Evolutionary conservation across 1,140 invertebrate genomes (phyloP), one percentile per base, ranked within the genome.

Genomic region (Hyposmocoma kahamanoa): DNA sequence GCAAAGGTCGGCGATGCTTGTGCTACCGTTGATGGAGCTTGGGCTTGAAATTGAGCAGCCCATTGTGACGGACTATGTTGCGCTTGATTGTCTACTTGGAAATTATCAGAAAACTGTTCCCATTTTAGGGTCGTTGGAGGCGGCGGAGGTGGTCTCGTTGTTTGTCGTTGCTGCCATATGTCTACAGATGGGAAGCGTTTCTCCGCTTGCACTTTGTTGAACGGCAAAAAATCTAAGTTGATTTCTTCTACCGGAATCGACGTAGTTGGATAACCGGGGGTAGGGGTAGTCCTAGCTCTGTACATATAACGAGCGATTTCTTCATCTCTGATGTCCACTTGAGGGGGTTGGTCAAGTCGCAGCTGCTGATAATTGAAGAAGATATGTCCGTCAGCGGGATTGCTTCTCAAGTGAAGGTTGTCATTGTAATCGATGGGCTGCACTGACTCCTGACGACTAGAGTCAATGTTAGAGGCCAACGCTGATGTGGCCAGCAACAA

Each of bases 261-360:
- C 11, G 24, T 34, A 17, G 32, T 17, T n/a, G 32, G 3, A 26
- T n/a, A 17, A 2, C 13, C 1, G 10, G 32, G 1, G 2, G 32
- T 36, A 2, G 32, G 15, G 9, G 32, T 36, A 2, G 32, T 36
- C 32, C 47, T 49, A 17, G 48, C 42, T 36, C 51, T 50, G 43
- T 53, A 24, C 50, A 68, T 54, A 22, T 71, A 74, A 19, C 57
- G 65, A 24, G 59, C 53, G 11, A 68, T 43, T 24, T 56, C 57
- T 47, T 70, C 64, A 30, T 67, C 52, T 56, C 54, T 56, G 22
- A 47, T 43, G 32, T 67, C 66, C 10, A 68, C 20, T 47, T 67
- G 61, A 0, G 62, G 49, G 1, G 50, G 53, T 34, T 68, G 54
- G 18, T 62, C 59, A 6, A 18, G 46, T 45, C 56, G 53, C 3